Percentiles rank a stretch among this genome's conserved stretches.
Conservation (phyloP, 2,888 invertebrate genomes). For the Lysandra coridon region DNA sequence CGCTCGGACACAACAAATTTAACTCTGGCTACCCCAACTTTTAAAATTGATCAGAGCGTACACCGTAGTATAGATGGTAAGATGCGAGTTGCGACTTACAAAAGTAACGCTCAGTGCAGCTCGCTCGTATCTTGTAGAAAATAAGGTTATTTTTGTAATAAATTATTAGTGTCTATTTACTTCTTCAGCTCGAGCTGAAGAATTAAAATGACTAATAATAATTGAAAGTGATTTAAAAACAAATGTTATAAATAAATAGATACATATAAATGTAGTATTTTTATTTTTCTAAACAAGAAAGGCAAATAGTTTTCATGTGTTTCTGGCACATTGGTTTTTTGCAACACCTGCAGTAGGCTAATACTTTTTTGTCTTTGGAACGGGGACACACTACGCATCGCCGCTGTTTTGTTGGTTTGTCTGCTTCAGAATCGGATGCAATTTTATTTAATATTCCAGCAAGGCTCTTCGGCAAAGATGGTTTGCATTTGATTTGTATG, state of each 20-base stretch:
- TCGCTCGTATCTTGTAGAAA: too few species aligned
- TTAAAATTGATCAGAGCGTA: too few species aligned
- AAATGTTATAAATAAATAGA: too few species aligned
- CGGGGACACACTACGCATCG: not conserved
- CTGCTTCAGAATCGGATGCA: not conserved
- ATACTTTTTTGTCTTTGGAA: not conserved
- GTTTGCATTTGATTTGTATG: not conserved
- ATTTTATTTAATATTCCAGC: not conserved
- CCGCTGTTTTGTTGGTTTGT: not conserved
- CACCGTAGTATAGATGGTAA: too few species aligned
- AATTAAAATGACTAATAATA: too few species aligned
- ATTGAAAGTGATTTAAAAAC: too few species aligned
- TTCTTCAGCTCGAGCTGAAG: too few species aligned
- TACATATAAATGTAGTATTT: not conserved
- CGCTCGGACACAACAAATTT: slow-evolving; percentile 36
- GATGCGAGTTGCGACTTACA: too few species aligned
- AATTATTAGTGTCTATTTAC: too few species aligned
- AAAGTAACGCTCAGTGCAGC: too few species aligned
- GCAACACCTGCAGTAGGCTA: not conserved
- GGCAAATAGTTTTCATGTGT: not conserved
- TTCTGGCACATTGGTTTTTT: not conserved
- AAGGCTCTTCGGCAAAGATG: not conserved
- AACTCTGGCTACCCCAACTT: too few species aligned
- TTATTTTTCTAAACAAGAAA: not conserved
- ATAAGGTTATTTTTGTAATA: too few species aligned